Evolutionary conservation across 2,113 vertebrate species (phyloP).

Genomic region (Capra hircus): DNA sequence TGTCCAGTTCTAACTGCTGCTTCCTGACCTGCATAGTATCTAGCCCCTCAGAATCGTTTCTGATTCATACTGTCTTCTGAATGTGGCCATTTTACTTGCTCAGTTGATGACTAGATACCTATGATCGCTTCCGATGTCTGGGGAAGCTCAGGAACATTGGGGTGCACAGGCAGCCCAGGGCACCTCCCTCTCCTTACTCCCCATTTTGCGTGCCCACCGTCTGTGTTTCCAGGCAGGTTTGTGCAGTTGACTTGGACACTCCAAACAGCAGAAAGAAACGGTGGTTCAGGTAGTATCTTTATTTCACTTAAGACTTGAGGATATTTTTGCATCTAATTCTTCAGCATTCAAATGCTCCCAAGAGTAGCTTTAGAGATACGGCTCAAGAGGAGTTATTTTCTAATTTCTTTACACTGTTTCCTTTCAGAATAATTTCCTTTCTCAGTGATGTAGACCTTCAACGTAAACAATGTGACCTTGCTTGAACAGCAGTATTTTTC

Average conservation of each 20-base stretch:
- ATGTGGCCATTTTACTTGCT: not conserved
- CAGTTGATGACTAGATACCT: not conserved
- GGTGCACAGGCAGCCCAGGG: not conserved
- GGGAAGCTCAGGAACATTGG: not conserved
- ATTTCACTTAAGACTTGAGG: not conserved
- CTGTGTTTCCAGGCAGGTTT: not conserved
- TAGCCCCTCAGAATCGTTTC: not conserved
- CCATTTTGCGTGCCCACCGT: fast-evolving
- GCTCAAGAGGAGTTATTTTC: not conserved
- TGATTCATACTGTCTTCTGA: not conserved
- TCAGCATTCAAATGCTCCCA: not conserved
- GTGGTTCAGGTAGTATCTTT: not conserved
- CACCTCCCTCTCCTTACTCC: not conserved
- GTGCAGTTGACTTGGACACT: not conserved
- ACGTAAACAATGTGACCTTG: not conserved
- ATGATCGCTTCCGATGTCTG: not conserved
- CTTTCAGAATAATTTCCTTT: not conserved
- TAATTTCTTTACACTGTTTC: not conserved
- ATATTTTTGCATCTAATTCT: not conserved
- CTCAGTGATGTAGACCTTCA: not conserved
- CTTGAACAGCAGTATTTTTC: not conserved
- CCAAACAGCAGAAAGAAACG: not conserved
- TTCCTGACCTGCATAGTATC: no score
- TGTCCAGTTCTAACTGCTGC: no score
- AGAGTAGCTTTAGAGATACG: not conserved